Evolutionary conservation across 1,140 invertebrate genomes (phyloP).

Genomic region (Lucilia sericata): DNA sequence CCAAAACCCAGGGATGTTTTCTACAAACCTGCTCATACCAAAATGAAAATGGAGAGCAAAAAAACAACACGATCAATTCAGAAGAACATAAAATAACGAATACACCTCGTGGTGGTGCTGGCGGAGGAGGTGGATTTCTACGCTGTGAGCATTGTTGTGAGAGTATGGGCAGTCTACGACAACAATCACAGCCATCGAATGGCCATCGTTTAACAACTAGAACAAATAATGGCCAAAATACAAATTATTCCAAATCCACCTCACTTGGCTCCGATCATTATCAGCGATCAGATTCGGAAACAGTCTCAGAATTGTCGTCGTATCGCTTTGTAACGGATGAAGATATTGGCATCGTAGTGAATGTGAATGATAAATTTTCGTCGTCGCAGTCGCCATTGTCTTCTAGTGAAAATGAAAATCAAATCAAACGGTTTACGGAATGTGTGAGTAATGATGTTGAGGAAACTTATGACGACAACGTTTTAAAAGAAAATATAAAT

Average conservation of each 20-base stretch:
- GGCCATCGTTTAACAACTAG: background rate
- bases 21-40: background rate
- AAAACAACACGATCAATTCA: background rate
- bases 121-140: conserved; percentile 42
- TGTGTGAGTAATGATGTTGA: conserved; percentile 23
- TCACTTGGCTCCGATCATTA: conserved; percentile 29
- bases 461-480: conserved; percentile 5
- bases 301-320: conserved; percentile 66
- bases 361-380: background rate
- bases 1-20: background rate
- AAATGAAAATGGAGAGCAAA: background rate
- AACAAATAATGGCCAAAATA: conserved; percentile 37
- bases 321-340: conserved; percentile 66
- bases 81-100: conserved; percentile 33
- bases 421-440: conserved; percentile 29
- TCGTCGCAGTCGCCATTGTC: conserved; percentile 49
- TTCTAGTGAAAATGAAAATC: conserved; percentile 48
- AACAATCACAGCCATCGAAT: background rate
- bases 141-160: conserved; percentile 64
- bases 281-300: conserved; percentile 56
- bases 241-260: conserved; percentile 9
- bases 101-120: conserved; percentile 29
- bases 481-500: background rate
- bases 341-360: conserved; percentile 49
- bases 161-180: conserved; percentile 31